Conservation (phyloP, 2,888 invertebrate species). For the Ectemnius lituratus region DNA sequence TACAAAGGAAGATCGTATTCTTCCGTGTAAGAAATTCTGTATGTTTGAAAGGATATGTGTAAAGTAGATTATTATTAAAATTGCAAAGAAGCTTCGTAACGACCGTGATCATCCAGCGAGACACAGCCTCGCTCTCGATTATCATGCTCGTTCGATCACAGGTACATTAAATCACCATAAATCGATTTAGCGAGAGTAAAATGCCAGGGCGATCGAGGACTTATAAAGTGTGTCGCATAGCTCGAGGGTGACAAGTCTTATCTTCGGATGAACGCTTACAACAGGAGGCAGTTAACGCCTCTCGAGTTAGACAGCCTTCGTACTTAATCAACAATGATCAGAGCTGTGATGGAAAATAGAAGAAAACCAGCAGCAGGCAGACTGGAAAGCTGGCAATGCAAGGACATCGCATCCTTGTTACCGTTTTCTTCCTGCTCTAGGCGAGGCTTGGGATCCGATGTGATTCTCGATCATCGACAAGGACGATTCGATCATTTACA, state of each 20-base stretch:
- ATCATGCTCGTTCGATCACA: neutral
- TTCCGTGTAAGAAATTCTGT: no score
- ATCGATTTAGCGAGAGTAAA: no score
- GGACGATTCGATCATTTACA: conserved; percentile 69
- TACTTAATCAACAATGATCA: conserved; percentile 23
- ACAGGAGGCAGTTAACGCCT: neutral
- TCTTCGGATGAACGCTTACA: neutral
- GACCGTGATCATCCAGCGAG: no score
- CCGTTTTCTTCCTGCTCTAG: conserved; percentile 65
- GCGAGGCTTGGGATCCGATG: conserved; percentile 60
- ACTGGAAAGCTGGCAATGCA: conserved; percentile 36
- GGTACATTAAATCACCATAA: no score
- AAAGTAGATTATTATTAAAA: no score
- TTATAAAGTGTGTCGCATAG: neutral
- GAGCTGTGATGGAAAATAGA: conserved; percentile 12
- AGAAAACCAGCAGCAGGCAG: conserved; percentile 8
- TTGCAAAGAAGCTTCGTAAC: no score
- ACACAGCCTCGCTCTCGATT: no score
- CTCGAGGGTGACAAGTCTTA: neutral
- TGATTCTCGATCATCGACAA: conserved; percentile 62
- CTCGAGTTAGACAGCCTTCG: neutral
- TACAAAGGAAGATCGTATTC: no score
- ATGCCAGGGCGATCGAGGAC: no score
- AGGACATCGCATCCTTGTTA: conserved; percentile 71
- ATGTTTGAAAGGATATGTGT: no score